Conservation (phyloP, 2,888 invertebrate species). For the Alloplasta piceator region DNA sequence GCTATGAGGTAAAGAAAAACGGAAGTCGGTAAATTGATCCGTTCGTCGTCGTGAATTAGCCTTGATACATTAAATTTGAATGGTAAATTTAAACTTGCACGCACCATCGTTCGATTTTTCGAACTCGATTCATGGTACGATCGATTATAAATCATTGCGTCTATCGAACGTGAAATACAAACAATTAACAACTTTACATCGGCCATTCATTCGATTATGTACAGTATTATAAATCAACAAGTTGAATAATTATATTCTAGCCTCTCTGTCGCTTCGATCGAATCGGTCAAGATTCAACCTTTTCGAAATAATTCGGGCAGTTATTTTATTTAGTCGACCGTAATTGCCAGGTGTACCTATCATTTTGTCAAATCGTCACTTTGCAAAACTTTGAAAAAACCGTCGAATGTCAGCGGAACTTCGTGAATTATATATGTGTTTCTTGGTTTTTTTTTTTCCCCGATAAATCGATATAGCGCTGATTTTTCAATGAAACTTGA, state of each 20-base stretch:
- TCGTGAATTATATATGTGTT: no score
- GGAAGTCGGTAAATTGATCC: constrained; percentile 37
- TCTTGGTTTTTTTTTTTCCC: no score
- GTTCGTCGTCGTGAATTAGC: no score
- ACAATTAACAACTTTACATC: constrained; percentile 2
- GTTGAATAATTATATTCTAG: constrained; percentile 7
- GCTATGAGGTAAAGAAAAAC: constrained; percentile 25
- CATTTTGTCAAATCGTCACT: no score
- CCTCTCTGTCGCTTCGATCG: not conserved
- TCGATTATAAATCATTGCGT: constrained; percentile 25
- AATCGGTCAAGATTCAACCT: not conserved
- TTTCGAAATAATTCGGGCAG: not conserved
- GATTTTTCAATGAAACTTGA: not conserved
- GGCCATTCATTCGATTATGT: constrained; percentile 39
- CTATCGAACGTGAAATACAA: not conserved
- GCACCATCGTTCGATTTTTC: no score
- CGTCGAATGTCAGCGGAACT: no score
- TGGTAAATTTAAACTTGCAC: no score
- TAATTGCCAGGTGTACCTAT: no score
- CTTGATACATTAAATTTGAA: no score
- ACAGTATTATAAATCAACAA: constrained; percentile 43
- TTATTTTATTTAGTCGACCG: not conserved
- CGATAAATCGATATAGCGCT: constrained; percentile 24
- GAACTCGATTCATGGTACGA: constrained; percentile 14
- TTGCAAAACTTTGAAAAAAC: no score